phyloP scores from a whole-genome alignment of 2,113 vertebrate species.

The Ciconia stormi region DNA sequence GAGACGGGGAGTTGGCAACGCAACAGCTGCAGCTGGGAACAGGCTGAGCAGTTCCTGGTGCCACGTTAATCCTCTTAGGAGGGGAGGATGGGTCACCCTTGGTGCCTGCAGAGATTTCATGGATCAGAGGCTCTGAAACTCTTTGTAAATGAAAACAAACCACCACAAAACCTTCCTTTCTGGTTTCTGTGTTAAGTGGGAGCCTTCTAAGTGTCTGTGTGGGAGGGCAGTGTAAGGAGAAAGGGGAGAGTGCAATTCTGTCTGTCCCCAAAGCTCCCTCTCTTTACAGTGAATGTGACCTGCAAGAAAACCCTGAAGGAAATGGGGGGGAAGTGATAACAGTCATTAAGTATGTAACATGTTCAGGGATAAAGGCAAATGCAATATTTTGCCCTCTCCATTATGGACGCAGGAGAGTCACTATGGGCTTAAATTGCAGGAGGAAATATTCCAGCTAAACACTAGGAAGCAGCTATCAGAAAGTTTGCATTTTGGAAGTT shows the following conservation, averaged over 20 bases:
- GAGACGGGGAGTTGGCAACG: not conserved
- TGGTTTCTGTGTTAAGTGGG: not conserved
- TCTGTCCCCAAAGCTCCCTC: not conserved
- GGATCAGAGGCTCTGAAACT: not conserved
- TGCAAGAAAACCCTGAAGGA: not conserved
- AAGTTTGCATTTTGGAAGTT: not conserved
- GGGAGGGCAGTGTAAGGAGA: not conserved
- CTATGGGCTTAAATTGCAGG: not conserved
- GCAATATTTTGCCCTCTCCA: not conserved
- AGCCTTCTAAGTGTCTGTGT: not conserved
- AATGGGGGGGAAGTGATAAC: not conserved
- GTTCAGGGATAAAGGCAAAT: not conserved
- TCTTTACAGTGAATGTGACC: not conserved
- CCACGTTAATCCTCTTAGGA: not conserved
- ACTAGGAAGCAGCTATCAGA: not conserved
- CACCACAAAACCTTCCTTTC: not conserved
- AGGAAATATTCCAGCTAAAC: not conserved
- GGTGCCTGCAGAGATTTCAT: not conserved
- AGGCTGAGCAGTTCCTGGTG: not conserved
- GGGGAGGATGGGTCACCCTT: not conserved
- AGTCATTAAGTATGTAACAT: not conserved
- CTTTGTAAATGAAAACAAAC: not conserved
- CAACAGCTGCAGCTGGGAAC: not conserved
- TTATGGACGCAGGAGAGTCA: not conserved
- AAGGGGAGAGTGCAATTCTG: not conserved